phyloP scores from a whole-genome alignment of 2,888 invertebrate genomes.

The Caenorhabditis imperialis region DNA sequence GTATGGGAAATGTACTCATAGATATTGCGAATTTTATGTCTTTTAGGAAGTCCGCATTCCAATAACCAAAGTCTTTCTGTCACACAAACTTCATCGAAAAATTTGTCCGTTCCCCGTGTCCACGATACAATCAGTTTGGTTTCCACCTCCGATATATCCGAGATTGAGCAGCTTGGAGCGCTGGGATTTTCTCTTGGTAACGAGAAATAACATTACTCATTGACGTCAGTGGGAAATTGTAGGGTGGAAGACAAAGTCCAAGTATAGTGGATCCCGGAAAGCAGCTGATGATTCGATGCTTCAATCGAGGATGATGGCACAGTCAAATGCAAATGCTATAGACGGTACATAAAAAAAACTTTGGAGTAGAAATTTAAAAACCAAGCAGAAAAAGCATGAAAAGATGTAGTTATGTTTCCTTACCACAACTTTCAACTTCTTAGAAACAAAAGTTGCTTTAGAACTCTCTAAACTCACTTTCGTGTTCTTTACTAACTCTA shows the following conservation, averaged over 20 bases:
- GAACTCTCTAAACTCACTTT: too few species aligned
- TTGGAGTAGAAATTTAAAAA: neutral
- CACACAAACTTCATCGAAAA: slow-evolving; percentile 46
- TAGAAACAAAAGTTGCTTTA: too few species aligned
- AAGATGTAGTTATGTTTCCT: neutral
- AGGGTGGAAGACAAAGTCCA: slow-evolving; percentile 61
- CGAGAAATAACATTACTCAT: neutral
- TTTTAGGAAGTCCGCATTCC: slow-evolving; percentile 33
- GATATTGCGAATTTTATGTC: slow-evolving; percentile 26
- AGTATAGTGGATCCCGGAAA: slow-evolving; percentile 51
- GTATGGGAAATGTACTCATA: slow-evolving; percentile 30
- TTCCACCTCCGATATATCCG: slow-evolving; percentile 73
- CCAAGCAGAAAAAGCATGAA: slow-evolving; percentile 7
- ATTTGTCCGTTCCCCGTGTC: slow-evolving; percentile 66
- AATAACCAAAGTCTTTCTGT: slow-evolving; percentile 2
- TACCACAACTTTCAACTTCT: slow-evolving; percentile 3
- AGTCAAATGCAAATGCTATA: slow-evolving; percentile 26
- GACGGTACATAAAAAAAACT: slow-evolving; percentile 35
- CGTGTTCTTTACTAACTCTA: too few species aligned
- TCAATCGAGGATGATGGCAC: slow-evolving; percentile 46
- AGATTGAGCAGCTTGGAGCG: slow-evolving; percentile 73
- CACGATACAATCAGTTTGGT: slow-evolving; percentile 72
- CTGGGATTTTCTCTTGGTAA: slow-evolving; percentile 71
- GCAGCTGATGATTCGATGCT: slow-evolving; percentile 59
- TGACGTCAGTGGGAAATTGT: too few species aligned